Conservation (phyloP, 1,140 invertebrate species). For the Drosophila truncata region DNA sequence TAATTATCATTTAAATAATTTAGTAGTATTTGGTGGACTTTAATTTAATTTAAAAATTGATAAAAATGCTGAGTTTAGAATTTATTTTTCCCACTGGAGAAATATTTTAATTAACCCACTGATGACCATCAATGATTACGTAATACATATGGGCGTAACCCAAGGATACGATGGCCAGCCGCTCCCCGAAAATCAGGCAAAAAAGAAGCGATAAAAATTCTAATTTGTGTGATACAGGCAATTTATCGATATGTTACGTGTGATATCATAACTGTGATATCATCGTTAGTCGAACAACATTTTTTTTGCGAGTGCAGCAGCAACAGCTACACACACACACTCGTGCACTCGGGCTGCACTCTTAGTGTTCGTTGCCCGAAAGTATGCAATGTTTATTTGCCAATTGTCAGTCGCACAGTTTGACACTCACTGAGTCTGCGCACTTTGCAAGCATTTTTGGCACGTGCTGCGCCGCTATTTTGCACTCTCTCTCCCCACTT, state of each 20-base stretch:
- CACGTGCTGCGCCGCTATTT: constrained; percentile 45
- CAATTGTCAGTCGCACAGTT: constrained; percentile 34
- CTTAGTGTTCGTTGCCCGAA: constrained; percentile 51
- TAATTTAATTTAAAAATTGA: no score
- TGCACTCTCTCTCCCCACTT: constrained; percentile 10
- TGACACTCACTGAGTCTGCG: constrained; percentile 60
- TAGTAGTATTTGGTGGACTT: no score
- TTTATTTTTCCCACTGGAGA: background rate
- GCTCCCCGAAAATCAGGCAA: constrained; percentile 17
- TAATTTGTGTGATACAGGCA: constrained; percentile 7
- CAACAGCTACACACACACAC: constrained; percentile 14
- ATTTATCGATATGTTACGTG: constrained; percentile 9
- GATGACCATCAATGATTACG: constrained; percentile 5
- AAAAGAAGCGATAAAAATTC: constrained; percentile 1
- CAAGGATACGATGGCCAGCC: background rate
- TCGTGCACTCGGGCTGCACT: constrained; percentile 36
- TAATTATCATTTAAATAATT: no score
- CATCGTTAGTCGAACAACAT: background rate
- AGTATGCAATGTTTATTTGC: constrained; percentile 77
- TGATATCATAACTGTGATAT: constrained; percentile 17
- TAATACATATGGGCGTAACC: constrained; percentile 10
- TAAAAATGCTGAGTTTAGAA: background rate
- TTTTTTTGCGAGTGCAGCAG: constrained; percentile 23
- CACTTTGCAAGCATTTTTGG: constrained; percentile 18
- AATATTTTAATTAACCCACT: background rate